Base-by-base conservation (phyloP, 2,113 vertebrate species). In the Malurus melanocephalus region DNA sequence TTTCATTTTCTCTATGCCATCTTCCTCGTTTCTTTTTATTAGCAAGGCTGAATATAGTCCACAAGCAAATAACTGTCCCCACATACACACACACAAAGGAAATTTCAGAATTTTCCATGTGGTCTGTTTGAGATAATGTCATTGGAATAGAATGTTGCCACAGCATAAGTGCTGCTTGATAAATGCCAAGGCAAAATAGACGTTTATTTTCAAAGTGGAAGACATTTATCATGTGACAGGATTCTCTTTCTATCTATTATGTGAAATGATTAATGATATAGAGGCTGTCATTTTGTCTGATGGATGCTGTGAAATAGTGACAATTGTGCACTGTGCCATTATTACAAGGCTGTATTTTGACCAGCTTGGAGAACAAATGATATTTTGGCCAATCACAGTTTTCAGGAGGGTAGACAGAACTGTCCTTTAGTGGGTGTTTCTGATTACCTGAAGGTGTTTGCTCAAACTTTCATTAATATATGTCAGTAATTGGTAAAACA, bases 251-350 rank as follows among this genome's bases (percentile, higher is more conserved):
- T 95, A 93, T 94, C 89, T 93, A 90, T 95, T 96, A 89, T 82
- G 66, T 89, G 94, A 90, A 92, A 94, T 96, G 95, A 96, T 95
- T 94, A 96, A 94, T 95, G 94, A 94, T 85, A 89, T 67, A 85
- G 88, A 85, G 65, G 61, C 57, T 94, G 95, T 93, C 93, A 94
- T 93, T 96, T 95, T 77, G 68, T 61, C 94, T 96, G 92, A 95
- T 88, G 93, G 93, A 72, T 94, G 90, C 90, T 82, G 61, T 94
- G 94, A 92, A 96, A 89, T 93, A 62, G 74, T 88, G 94, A 95
- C 88, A 94, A 19, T 83, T 80, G 88, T 85, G 88, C 71, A 77
- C 65, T n/a, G 48, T 86, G 93, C 88, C 80, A 35, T 95, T 96
- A 94, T 71, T 84, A 53, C 22, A 28, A 83, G 49, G 55, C 74